phyloP scores from a whole-genome alignment of 2,797 vertebrate species.

The Ibycter americanus region DNA sequence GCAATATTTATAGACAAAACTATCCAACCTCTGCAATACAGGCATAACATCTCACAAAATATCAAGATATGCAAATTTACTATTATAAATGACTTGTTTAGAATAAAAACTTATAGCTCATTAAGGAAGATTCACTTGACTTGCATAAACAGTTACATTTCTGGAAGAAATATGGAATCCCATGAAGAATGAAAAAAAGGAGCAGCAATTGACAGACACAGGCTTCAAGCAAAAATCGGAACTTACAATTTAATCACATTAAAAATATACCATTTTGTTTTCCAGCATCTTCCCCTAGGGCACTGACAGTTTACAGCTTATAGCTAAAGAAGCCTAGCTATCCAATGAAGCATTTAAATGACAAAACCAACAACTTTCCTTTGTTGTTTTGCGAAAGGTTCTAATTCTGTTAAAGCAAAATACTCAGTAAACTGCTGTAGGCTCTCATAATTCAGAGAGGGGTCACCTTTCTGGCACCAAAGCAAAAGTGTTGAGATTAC shows the following conservation, averaged over 20 bases:
- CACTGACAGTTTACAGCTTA: conserved; percentile 62
- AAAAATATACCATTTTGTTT: conserved; percentile 60
- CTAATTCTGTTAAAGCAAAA: neutral
- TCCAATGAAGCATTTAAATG: neutral
- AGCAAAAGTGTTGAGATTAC: neutral
- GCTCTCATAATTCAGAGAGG: neutral
- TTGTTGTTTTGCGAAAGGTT: neutral
- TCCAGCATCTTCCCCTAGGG: conserved; percentile 69
- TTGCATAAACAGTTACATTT: conserved; percentile 77
- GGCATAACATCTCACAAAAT: conserved; percentile 78
- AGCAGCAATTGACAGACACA: conserved; percentile 73
- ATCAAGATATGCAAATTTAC: conserved; percentile 77
- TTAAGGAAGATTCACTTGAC: conserved; percentile 74
- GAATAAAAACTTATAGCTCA: conserved; percentile 69
- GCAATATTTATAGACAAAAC: conserved; percentile 78
- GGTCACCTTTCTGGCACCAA: neutral
- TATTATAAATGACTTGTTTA: conserved; percentile 74
- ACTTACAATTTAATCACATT: conserved; percentile 64
- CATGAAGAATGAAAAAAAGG: conserved; percentile 56
- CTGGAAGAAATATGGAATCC: conserved; percentile 73
- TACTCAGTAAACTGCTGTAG: neutral
- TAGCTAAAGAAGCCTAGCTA: conserved; percentile 6
- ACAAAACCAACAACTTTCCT: neutral
- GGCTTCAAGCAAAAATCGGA: conserved; percentile 73
- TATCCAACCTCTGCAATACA: conserved; percentile 77